Evolutionary conservation across 1,140 invertebrate genomes (phyloP).

Genomic region (Ectropis grisescens): DNA sequence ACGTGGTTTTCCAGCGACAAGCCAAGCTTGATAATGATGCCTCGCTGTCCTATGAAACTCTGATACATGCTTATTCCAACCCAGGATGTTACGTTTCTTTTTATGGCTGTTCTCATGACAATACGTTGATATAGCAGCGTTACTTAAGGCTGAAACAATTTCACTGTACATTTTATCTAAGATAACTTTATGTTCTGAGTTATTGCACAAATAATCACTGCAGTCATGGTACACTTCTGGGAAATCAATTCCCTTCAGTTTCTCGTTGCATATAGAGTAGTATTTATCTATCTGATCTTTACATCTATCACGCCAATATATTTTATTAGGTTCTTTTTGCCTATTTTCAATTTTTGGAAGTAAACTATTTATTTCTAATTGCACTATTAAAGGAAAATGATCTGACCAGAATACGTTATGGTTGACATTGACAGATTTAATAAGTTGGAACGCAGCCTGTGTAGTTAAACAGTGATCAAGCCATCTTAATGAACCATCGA

Average conservation of each 20-base stretch:
- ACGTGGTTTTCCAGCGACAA: constrained; percentile 1
- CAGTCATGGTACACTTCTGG: constrained; percentile 2
- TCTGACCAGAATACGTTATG: constrained; percentile 1
- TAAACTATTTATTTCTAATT: not conserved
- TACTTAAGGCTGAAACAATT: constrained; percentile 1
- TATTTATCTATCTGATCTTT: constrained; percentile 1
- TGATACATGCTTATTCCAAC: constrained; percentile 11
- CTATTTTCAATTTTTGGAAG: not conserved
- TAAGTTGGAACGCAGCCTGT: not conserved
- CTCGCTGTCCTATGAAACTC: constrained; percentile 3
- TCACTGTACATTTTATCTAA: constrained; percentile 6
- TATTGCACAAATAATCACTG: constrained; percentile 5
- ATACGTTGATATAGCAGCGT: not conserved
- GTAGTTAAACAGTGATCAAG: constrained; percentile 3
- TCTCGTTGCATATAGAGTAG: constrained; percentile 1
- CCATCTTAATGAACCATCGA: not conserved
- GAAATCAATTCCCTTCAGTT: constrained; percentile 3
- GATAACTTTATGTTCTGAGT: constrained; percentile 1
- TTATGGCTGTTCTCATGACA: not conserved
- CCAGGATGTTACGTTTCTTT: not conserved
- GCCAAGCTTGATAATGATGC: constrained; percentile 5
- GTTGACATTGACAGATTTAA: not conserved
- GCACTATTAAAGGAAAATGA: constrained; percentile 1
- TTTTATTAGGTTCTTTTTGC: not conserved
- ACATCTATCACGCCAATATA: not conserved